Conservation (phyloP, 2,888 invertebrate genomes). For the Tanypteryx hageni region DNA sequence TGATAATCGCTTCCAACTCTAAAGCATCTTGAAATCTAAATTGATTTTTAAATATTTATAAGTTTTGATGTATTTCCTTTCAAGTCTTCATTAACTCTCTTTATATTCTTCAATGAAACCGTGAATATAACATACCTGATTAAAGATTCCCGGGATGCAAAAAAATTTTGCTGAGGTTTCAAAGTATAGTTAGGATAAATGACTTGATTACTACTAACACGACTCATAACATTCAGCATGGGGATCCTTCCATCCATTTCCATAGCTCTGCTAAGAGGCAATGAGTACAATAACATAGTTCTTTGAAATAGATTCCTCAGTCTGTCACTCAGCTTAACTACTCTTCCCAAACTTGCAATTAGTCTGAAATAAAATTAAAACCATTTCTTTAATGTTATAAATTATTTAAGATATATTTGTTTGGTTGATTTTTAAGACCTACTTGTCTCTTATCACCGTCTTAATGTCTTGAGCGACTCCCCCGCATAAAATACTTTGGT, state of each 20-base stretch:
- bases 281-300: background rate
- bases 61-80: background rate
- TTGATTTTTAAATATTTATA: background rate
- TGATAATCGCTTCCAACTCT: constrained; percentile 6
- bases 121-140: background rate
- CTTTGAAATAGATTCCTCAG: constrained; percentile 38
- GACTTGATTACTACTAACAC: background rate
- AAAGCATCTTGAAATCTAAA: constrained; percentile 33
- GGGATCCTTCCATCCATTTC: constrained; percentile 36
- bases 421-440: background rate
- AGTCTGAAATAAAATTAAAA: background rate
- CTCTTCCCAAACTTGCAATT: background rate
- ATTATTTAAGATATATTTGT: background rate
- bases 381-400: background rate
- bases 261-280: constrained; percentile 36
- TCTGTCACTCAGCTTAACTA: constrained; percentile 29
- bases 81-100: too few relatives aligned
- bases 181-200: constrained; percentile 24
- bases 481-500: background rate
- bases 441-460: background rate
- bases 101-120: too few relatives aligned
- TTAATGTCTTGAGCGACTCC: background rate
- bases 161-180: background rate
- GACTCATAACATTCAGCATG: background rate
- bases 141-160: constrained; percentile 13